A percentile compares a stretch with the other conserved stretches of the same genome.
Conservation (phyloP, 2,888 invertebrate genomes). For the Synergus laeviventris region DNA sequence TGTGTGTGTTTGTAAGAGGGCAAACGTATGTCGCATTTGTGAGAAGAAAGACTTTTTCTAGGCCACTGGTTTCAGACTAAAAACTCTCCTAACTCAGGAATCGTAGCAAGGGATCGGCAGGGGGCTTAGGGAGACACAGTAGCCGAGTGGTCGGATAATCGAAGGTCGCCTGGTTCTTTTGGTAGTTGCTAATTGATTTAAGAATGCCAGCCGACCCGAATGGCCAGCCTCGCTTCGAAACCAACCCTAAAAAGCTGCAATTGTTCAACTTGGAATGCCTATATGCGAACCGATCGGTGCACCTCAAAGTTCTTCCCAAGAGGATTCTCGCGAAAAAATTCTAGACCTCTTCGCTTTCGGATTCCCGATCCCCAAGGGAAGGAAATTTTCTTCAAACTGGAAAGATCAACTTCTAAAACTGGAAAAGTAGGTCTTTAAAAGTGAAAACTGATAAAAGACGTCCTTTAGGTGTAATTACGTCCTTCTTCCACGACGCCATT, state of each 20-base stretch:
- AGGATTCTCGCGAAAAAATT: not conserved
- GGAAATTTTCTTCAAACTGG: not conserved
- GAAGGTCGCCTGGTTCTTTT: constrained; percentile 71
- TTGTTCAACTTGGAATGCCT: constrained; percentile 48
- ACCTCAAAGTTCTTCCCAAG: constrained; percentile 38
- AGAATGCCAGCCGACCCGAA: constrained; percentile 48
- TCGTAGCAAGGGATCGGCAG: constrained; percentile 25
- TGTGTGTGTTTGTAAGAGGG: constrained; percentile 31
- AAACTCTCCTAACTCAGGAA: constrained; percentile 54
- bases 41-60: constrained; percentile 43
- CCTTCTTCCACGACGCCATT: too few relatives aligned
- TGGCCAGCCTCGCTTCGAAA: constrained; percentile 44
- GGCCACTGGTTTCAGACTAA: constrained; percentile 42
- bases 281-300: constrained; percentile 43
- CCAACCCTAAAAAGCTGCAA: constrained; percentile 49
- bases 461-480: too few relatives aligned
- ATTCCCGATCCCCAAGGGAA: not conserved
- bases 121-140: constrained; percentile 56
- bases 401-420: constrained; percentile 7
- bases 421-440: constrained; percentile 21
- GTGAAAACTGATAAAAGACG: not conserved
- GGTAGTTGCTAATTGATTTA: constrained; percentile 69
- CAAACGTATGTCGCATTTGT: constrained; percentile 44
- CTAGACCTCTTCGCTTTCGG: not conserved
- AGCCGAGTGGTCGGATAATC: constrained; percentile 62